Evolutionary conservation across 2,888 invertebrate genomes (phyloP).

Genomic region (Dryadula phaetusa): DNA sequence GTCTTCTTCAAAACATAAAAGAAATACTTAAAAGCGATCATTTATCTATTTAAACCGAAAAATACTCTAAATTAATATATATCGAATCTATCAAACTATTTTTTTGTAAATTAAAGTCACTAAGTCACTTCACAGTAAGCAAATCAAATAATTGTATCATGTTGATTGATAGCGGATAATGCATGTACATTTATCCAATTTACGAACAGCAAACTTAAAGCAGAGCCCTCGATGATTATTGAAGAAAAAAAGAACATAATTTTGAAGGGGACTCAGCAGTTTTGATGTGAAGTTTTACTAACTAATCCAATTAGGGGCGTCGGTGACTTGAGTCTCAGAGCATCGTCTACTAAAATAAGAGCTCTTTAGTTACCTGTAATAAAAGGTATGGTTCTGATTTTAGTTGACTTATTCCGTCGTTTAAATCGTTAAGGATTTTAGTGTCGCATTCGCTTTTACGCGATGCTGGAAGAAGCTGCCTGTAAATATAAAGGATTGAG

Average conservation of each 20-base stretch:
- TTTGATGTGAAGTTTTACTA: conserved; percentile 64
- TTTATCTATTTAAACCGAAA: too few relatives aligned
- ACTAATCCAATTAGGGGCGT: conserved; percentile 73
- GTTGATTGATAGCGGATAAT: conserved; percentile 25
- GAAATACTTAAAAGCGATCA: too few relatives aligned
- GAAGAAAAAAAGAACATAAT: conserved; percentile 41
- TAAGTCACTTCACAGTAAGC: neutral
- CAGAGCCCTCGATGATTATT: conserved; percentile 33
- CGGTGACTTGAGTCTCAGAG: conserved; percentile 42
- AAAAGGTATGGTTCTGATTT: conserved; percentile 42
- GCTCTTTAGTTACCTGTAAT: conserved; percentile 44
- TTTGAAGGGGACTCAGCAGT: conserved; percentile 58
- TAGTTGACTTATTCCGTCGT: conserved; percentile 35
- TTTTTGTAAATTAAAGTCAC: too few relatives aligned
- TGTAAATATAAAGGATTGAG: conserved; percentile 4
- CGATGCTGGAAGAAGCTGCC: conserved; percentile 13
- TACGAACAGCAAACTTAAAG: conserved; percentile 24
- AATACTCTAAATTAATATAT: too few relatives aligned
- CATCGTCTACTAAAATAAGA: conserved; percentile 43
- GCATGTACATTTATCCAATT: conserved; percentile 31
- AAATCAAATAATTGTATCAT: neutral
- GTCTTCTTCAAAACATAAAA: too few relatives aligned
- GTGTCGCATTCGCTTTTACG: conserved; percentile 24
- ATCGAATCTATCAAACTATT: too few relatives aligned
- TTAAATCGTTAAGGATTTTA: conserved; percentile 39